Evolutionary conservation across 2,888 invertebrate genomes (phyloP).

Genomic region (Amblyteles armatorius): DNA sequence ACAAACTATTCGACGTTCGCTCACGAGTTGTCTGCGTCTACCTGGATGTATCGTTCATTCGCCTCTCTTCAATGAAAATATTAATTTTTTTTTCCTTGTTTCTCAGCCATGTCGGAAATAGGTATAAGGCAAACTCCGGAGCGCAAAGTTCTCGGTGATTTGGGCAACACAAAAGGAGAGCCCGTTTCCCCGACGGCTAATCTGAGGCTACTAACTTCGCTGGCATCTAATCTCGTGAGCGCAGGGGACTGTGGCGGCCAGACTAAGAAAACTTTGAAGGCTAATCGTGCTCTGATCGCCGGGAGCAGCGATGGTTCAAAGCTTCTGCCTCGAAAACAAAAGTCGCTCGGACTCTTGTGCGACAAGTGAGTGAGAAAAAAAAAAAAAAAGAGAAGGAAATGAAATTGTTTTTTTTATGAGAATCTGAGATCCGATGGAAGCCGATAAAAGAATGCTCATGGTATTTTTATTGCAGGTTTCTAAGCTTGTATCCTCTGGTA

Average conservation of each 20-base stretch:
- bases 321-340: slow-evolving; percentile 85
- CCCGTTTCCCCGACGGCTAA: slow-evolving; percentile 89
- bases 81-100: not conserved
- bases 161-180: slow-evolving; percentile 86
- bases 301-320: slow-evolving; percentile 65
- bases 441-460: not conserved
- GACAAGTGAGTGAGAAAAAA: slow-evolving; percentile 85
- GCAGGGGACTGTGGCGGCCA: slow-evolving; percentile 76
- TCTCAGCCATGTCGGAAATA: slow-evolving; percentile 59
- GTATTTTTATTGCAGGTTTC: slow-evolving; percentile 84
- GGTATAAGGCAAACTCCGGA: slow-evolving; percentile 65
- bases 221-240: slow-evolving; percentile 86
- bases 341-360: slow-evolving; percentile 87
- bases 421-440: too few species aligned
- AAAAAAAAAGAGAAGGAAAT: not conserved
- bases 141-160: slow-evolving; percentile 85
- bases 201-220: slow-evolving; percentile 88
- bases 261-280: slow-evolving; percentile 41
- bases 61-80: not conserved
- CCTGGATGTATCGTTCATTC: not conserved
- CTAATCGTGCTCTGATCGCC: slow-evolving; percentile 26
- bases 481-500: slow-evolving; percentile 86
- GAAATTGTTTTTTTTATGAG: not conserved
- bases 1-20: not conserved
- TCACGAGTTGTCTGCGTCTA: not conserved